Evolutionary conservation across 2,797 vertebrate species (phyloP).

Genomic region (Taenioides sp.): DNA sequence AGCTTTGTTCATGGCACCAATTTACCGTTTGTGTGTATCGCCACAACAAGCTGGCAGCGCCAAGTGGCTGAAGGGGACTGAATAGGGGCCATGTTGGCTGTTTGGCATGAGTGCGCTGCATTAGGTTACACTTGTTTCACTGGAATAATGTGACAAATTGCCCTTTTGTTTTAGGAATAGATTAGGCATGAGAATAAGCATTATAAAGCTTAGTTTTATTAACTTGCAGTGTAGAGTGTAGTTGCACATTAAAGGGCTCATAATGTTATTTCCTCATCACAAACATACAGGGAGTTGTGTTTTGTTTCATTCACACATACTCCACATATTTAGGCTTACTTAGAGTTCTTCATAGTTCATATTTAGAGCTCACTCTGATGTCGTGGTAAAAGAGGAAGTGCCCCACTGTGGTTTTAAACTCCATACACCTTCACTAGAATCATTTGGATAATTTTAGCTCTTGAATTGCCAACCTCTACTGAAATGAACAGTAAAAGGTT

Average conservation of each 20-base stretch:
- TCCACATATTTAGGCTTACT: no score
- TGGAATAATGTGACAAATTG: conserved; percentile 53
- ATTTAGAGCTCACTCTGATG: no score
- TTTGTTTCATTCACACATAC: no score
- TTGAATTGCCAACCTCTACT: no score
- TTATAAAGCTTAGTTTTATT: neutral
- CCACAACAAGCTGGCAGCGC: conserved; percentile 56
- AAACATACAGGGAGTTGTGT: no score
- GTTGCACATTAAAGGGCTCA: neutral
- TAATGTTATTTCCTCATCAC: no score
- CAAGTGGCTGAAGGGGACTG: conserved; percentile 45
- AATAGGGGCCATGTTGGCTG: conserved; percentile 59
- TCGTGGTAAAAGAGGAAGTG: no score
- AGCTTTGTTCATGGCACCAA: conserved; percentile 47
- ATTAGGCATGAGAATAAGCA: neutral
- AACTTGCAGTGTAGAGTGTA: neutral
- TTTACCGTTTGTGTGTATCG: conserved; percentile 44
- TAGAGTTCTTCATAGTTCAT: no score
- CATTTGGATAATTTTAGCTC: no score
- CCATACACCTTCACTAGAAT: no score
- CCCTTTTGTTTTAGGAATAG: conserved; percentile 24
- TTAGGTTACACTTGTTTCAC: conserved; percentile 52
- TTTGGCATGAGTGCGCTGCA: conserved; percentile 63
- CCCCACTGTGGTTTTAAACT: no score
- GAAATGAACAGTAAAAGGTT: no score